Base-by-base conservation (phyloP, 2,888 invertebrate genomes). In the Bombylius major region DNA sequence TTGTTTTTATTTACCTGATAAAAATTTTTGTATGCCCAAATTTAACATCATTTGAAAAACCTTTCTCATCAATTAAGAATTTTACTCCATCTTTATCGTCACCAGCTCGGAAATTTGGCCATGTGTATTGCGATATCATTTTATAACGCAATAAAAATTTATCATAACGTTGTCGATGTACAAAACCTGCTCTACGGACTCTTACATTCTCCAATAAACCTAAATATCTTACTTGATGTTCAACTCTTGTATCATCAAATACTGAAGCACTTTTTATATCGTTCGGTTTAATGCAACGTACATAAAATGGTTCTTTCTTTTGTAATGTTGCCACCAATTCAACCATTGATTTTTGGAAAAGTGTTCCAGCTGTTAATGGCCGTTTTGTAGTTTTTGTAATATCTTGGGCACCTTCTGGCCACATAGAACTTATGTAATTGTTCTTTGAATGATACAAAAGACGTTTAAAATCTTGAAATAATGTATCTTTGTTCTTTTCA, bases 231-330 rank as follows among this genome's bases (percentile, higher is more conserved):
- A 75, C 75, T 62, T 75, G 74, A 64, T 75, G 75, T 61, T 73
- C 67, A 5, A 73, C 69, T 1, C 94, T 80, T 69, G 89, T 86
- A 13, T 87, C 83, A 70, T 97, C 92, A 76, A 97, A 95, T 47
- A 83, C 77, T 46, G 81, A 79, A 0, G 95, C 84, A 45, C 91
- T 86, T 77, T 98, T 98, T 54, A 89, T 81, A 66, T 96, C 93
- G 75, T 97, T 98, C 34, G 98, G 98, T 69, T 98, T 98, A 67
- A 98, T 87, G 73, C 98, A 98, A 58, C 98, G 84, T 61, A 98
- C 91, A 77, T 98, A 98, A 77, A 92, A 94, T 0, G 96, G 96
- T 70, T 94, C 94, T 77, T 96, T 98, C 71, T 84, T 87, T 49
- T 86, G 83, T 62, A 98, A 77, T 47, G 93, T 96, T 55, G 86